A percentile compares a stretch with the other conserved stretches of the same genome.
These are phyloP conservation scores for Nanorana parkeri DNA, from an alignment of 2,113 vertebrate species.

Conservation along the genomic window DNA sequence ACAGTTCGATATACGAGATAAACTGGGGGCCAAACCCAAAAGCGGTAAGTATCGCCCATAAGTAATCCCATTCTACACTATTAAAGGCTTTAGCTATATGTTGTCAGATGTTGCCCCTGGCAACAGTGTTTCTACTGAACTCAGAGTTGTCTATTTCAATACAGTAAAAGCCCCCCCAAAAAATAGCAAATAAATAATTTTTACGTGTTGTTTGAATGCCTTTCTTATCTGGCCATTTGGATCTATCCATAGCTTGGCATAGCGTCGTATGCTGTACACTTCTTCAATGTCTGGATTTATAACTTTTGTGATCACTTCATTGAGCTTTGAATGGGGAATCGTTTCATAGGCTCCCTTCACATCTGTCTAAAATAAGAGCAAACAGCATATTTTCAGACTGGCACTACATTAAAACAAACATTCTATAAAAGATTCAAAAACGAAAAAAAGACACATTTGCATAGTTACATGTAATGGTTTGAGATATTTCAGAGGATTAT, in stretches of 20 bases:
- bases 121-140: no score
- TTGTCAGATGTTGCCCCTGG: no score
- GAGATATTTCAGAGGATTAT: no score
- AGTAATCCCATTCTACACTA: no score
- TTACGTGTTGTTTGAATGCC: slow-evolving; percentile 78
- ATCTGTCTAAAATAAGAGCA: slow-evolving; percentile 72
- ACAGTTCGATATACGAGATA: no score
- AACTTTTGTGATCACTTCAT: slow-evolving; percentile 77
- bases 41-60: no score
- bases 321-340: slow-evolving; percentile 85
- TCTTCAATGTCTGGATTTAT: slow-evolving; percentile 72
- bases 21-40: no score
- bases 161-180: no score
- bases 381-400: not conserved
- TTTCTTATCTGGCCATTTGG: slow-evolving; percentile 72
- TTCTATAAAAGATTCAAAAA: not conserved
- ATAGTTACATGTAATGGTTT: no score
- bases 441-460: not conserved
- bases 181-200: slow-evolving; percentile 5
- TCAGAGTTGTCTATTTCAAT: no score
- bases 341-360: slow-evolving; percentile 87
- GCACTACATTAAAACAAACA: not conserved
- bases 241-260: slow-evolving; percentile 77
- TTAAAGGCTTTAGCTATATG: no score
- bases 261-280: slow-evolving; percentile 78